Base-by-base conservation (phyloP, 2,113 vertebrate species). In the Oxyura jamaicensis region DNA sequence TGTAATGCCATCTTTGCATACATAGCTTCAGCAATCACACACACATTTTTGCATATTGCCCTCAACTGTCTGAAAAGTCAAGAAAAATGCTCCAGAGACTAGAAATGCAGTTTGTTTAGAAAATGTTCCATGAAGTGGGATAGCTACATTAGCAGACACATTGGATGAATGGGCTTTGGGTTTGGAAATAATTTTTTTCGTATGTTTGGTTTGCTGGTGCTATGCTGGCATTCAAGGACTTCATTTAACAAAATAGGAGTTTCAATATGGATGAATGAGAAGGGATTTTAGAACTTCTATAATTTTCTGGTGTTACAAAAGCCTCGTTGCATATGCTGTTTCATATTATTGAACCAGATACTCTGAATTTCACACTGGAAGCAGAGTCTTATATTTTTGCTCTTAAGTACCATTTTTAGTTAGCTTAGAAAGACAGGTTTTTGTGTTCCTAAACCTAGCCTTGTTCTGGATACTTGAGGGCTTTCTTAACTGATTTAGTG, bases 21-120 rank as follows among this genome's bases (percentile, higher is more conserved):
- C 5, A 3, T 28, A 1, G 1, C 62, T 22, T 56, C 28, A 33
- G 48, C 22, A n/a, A 2, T 9, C 20, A 23, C 58, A 31, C 0
- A 1, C 14, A 3, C 6, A 2, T 4, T 77, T 46, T 29, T 44
- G 44, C 17, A 25, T 4, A 0, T 17, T 44, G 18, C 14, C 89
- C 69, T 77, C 22, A 66, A 44, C 84, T 82, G 48, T 59, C 65
- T 79, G 56, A 71, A 29, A 91, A 86, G 77, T 25, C 66, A 77
- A 46, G 81, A 80, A 42, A 74, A 50, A 52, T 13, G 8, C 55
- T 59, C 41, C 66, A 17, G 69, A 78, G 88, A 73, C 35, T 46
- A 78, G 65, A 83, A 86, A 56, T 63, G 50, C 20, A 29, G 41
- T 39, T 28, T 75, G 41, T 33, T 41, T 35, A 28, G 71, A 6